A percentile compares a stretch with the other conserved stretches of the same genome.
Conservation (phyloP, 1,140 invertebrate species). For the Drosophila auraria region DNA sequence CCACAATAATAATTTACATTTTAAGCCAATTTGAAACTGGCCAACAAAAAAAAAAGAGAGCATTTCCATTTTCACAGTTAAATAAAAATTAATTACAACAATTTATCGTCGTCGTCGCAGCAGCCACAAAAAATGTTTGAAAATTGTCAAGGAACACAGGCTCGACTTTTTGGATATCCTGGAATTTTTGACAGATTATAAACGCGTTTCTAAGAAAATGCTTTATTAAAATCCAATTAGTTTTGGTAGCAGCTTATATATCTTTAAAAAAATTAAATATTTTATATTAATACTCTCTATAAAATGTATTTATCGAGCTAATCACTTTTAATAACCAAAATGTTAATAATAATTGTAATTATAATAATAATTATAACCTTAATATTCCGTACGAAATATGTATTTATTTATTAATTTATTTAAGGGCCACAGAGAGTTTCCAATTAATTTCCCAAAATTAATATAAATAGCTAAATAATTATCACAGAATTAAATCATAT, state of each 20-base stretch:
- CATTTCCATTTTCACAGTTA: conserved; percentile 81
- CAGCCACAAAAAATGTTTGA: conserved; percentile 56
- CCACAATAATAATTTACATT: conserved; percentile 83
- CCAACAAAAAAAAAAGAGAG: conserved; percentile 42
- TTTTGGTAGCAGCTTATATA: no score
- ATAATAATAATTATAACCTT: no score
- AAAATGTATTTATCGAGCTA: no score
- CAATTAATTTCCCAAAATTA: not conserved
- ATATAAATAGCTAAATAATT: not conserved
- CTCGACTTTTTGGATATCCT: conserved; percentile 16
- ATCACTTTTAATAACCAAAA: no score
- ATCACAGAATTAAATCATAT: not conserved
- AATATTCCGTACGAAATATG: no score
- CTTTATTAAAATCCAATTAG: no score
- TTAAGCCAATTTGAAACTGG: conserved; percentile 80
- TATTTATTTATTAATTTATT: no score
- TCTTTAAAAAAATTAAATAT: no score
- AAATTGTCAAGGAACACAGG: not conserved
- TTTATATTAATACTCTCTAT: no score
- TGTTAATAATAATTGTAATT: no score
- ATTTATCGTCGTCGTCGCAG: conserved; percentile 76
- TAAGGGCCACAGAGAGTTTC: no score
- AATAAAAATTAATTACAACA: conserved; percentile 84
- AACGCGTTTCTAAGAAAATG: no score
- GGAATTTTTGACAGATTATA: not conserved